Evolutionary conservation across 2,888 invertebrate species (phyloP).

Genomic region (Glomeris marginata): DNA sequence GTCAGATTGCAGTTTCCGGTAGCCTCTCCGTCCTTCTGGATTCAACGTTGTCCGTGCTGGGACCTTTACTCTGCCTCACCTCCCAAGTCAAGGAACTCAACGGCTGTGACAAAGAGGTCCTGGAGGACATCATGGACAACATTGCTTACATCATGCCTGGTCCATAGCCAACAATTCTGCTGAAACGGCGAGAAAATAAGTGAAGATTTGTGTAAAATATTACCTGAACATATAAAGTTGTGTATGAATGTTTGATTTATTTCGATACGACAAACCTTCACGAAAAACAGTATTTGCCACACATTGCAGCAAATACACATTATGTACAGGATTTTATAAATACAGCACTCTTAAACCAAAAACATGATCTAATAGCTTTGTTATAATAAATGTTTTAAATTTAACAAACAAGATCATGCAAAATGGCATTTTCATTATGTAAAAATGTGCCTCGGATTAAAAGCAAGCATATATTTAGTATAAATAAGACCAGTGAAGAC

Average conservation of each 20-base stretch:
- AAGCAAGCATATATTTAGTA: neutral
- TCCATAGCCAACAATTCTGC: constrained; percentile 29
- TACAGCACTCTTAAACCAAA: no score
- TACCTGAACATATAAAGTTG: neutral
- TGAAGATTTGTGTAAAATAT: neutral
- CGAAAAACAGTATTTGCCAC: no score
- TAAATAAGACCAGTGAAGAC: neutral
- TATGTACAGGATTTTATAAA: no score
- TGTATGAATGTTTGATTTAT: no score
- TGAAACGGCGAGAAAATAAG: no score
- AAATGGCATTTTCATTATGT: no score
- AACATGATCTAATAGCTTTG: no score
- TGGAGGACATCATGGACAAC: constrained; percentile 64
- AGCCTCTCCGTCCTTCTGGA: constrained; percentile 84
- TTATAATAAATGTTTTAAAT: no score
- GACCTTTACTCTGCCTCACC: constrained; percentile 71
- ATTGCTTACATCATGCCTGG: constrained; percentile 91
- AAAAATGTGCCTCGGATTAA: no score
- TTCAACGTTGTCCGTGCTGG: constrained; percentile 78
- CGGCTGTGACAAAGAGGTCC: constrained; percentile 41
- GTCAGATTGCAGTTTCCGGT: constrained; percentile 88
- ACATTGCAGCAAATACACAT: no score
- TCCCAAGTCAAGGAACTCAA: constrained; percentile 64
- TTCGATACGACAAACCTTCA: no score
- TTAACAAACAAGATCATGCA: no score